Percentiles rank a stretch among this genome's conserved stretches.
These are phyloP conservation scores for Dugesia japonica DNA, from an alignment of 2,888 invertebrate genomes.

Conservation along the genomic window DNA sequence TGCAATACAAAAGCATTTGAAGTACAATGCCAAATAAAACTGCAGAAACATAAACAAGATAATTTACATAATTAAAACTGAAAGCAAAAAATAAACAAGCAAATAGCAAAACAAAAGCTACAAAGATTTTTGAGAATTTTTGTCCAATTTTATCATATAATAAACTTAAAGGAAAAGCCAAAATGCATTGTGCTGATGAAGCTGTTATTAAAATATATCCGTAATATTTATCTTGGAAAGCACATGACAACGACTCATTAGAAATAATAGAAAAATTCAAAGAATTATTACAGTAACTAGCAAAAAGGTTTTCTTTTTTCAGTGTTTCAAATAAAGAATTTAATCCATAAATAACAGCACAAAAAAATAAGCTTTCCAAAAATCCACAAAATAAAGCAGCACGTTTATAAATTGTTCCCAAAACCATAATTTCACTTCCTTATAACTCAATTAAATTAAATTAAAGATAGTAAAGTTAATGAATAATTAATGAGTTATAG, in stretches of 20 bases:
- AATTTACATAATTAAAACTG: background rate
- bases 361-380: background rate
- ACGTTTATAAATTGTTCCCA: too few species aligned
- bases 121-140: background rate
- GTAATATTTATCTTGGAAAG: background rate
- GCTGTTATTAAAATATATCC: background rate
- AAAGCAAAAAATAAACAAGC: background rate
- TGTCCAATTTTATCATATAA: background rate
- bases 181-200: background rate
- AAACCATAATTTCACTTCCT: too few species aligned
- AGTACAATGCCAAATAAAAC: background rate
- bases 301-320: background rate
- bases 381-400: background rate
- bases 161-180: background rate
- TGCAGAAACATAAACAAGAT: background rate
- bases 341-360: background rate
- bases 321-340: background rate
- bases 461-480: too few species aligned
- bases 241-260: background rate
- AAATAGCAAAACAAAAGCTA: background rate
- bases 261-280: background rate
- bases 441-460: too few species aligned
- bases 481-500: too few species aligned
- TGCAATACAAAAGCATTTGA: background rate
- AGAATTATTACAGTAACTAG: background rate